These are phyloP conservation scores for Tiliqua scincoides DNA, from an alignment of 2,113 vertebrate genomes.

Conservation along the genomic window DNA sequence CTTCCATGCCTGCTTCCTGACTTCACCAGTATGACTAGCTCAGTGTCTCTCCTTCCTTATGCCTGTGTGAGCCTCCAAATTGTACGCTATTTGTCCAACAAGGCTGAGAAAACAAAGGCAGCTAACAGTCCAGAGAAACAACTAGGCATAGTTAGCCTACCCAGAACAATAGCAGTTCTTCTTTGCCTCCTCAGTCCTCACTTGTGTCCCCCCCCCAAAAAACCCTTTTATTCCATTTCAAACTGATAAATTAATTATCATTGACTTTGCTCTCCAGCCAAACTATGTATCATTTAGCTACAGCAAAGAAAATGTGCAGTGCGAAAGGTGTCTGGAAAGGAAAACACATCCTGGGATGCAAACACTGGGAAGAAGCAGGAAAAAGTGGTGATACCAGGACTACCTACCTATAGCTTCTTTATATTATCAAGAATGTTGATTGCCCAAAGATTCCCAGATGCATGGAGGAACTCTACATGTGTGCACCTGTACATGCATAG, in stretches of 20 bases:
- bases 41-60: constrained; percentile 44
- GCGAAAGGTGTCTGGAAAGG: background rate
- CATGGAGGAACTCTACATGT: too few species aligned
- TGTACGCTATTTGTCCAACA: constrained; percentile 26
- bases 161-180: constrained; percentile 65
- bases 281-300: background rate
- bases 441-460: too few species aligned
- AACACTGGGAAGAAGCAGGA: constrained; percentile 29
- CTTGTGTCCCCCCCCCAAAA: constrained; percentile 11
- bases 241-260: constrained; percentile 32
- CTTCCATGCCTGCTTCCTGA: constrained; percentile 63
- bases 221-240: constrained; percentile 43
- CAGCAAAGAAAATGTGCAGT: background rate
- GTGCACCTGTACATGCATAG: too few species aligned
- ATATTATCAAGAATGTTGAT: too few species aligned
- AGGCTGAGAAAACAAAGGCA: constrained; percentile 38
- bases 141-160: constrained; percentile 45
- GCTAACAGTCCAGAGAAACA: constrained; percentile 41
- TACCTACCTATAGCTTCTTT: too few species aligned
- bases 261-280: constrained; percentile 26
- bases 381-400: constrained; percentile 24
- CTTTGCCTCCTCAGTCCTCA: constrained; percentile 44
- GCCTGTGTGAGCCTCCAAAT: constrained; percentile 38
- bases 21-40: constrained; percentile 45
- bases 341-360: constrained; percentile 1